These are phyloP conservation scores for Eupleurogrammus muticus DNA, from an alignment of 2,797 vertebrate species.

Conservation along the genomic window DNA sequence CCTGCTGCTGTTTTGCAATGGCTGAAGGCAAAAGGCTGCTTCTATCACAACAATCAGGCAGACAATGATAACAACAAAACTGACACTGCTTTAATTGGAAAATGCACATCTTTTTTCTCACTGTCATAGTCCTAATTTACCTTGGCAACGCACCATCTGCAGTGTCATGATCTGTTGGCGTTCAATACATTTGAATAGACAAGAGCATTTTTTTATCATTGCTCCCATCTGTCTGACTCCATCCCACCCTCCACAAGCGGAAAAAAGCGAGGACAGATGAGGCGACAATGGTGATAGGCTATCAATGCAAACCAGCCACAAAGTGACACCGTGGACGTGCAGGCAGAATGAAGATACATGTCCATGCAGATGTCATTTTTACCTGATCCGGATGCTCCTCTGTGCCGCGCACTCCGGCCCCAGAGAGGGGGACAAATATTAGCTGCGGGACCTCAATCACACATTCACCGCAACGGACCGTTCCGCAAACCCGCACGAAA, in stretches of 20 bases:
- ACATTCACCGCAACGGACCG: conserved; percentile 81
- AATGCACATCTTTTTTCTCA: background rate
- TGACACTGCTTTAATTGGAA: conserved; percentile 40
- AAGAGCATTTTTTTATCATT: conserved; percentile 51
- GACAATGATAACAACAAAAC: conserved; percentile 59
- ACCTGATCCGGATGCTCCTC: conserved; percentile 79
- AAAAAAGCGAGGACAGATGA: conserved; percentile 64
- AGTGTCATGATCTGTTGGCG: conserved; percentile 53
- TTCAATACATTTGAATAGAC: conserved; percentile 45
- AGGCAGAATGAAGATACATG: conserved; percentile 23
- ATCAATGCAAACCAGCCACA: conserved; percentile 59
- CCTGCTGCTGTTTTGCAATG: conserved; percentile 41
- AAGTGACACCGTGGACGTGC: conserved; percentile 59
- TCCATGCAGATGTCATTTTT: conserved; percentile 61
- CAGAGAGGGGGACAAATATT: conserved; percentile 69
- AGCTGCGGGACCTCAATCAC: conserved; percentile 77
- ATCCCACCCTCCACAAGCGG: conserved; percentile 67
- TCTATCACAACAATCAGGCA: conserved; percentile 48
- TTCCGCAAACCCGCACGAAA: conserved; percentile 82
- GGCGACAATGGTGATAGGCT: conserved; percentile 61
- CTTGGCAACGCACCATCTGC: conserved; percentile 41
- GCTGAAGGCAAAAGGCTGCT: conserved; percentile 49
- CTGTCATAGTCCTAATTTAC: conserved; percentile 39
- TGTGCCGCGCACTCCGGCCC: conserved; percentile 75
- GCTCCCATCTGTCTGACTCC: conserved; percentile 69